Base-by-base conservation (phyloP, 2,888 invertebrate species). In the Branchellion lobata region DNA sequence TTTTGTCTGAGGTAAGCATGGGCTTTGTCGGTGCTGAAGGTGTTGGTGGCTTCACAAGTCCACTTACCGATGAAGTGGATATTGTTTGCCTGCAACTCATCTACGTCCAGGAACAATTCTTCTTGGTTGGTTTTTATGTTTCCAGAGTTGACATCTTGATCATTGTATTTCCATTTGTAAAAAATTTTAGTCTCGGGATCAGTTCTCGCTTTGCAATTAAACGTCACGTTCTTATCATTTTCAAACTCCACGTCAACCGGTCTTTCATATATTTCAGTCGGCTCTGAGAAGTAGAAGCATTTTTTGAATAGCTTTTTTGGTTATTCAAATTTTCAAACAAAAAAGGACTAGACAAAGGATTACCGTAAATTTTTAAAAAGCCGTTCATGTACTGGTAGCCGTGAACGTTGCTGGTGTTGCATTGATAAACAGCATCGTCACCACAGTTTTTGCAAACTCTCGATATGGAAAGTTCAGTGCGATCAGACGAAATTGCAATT, bases 351-450 rank as follows among this genome's bases (percentile, higher is more conserved):
- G n/a, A 24, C 18, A 69, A 72, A 1, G 34, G 81, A 81, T 79
- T 76, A 83, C 83, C 72, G n/a, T 81, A 65, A 2, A 83, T 81
- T 57, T 83, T 83, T 53, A 83, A 57, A 75, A 81, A 83, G 14
- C 80, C 83, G 34, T 79, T 72, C 27, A 75, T 77, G 47, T 80
- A 80, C 24, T 34, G 68, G 61, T 80, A 80, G 27, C 83, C 82
- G 61, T 82, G 80, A n/a, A 33, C 53, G 72, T 83, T 83, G 73
- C 79, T 80, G 21, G 80, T 80, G 51, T 82, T 82, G 69, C 83
- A 83, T 76, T 83, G 83, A 53, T 81, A 75, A 24, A 80, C 80
- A 69, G 33, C 40, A 31, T 53, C 74, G 0, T 69, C 72, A 36
- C 68, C 21, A 57, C 81, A 79, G 29, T 71, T 69, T 68, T 81